Evolutionary conservation across 2,888 invertebrate genomes (phyloP), one percentile per base, ranked within the genome.

Genomic region (Diogma glabrata): DNA sequence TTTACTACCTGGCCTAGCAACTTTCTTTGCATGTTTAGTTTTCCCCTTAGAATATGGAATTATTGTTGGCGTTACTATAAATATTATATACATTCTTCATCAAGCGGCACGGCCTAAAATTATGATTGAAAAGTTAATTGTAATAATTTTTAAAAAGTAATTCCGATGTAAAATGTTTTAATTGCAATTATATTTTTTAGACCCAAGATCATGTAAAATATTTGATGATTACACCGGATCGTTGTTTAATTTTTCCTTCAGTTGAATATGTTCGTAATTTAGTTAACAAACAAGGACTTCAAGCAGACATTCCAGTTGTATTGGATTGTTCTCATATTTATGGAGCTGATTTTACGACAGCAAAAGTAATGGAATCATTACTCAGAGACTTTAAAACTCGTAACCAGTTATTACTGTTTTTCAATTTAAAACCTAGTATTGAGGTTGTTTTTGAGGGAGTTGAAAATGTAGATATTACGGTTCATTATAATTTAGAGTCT

Each of bases 321-420:
- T 80, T 90, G 52, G 89, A 91, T 70, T 90, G 90, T 70, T 82
- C 86, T 50, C 87, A 90, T 70, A 87, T 90, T 62, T 88, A 89
- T 70, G 86, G 87, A 56, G 87, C 89, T 4, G 90, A 91, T 71
- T 91, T 81, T 70, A 90, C 89, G 3, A 89, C 90, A 4, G 89
- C 89, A 53, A 84, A 81, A 66, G 85, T 84, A 53, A 81, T 88
- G 57, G 81, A 85, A 63, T 79, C 77, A 57, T 72, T 88, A 55
- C 84, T 84, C 12, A 76, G 76, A 58, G 87, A 87, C 67, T 88
- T 88, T 67, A 79, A 82, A 52, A 73, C 73, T 49, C 75, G 87
- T 49, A 75, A 78, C 47, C 88, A 88, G 69, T 82, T 84, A 43
- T 70, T 88, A 19, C 81, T 84, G 69, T 88, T 88, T 72, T 88